phyloP scores from a whole-genome alignment of 2,113 vertebrate genomes.

The Elachura formosa region DNA sequence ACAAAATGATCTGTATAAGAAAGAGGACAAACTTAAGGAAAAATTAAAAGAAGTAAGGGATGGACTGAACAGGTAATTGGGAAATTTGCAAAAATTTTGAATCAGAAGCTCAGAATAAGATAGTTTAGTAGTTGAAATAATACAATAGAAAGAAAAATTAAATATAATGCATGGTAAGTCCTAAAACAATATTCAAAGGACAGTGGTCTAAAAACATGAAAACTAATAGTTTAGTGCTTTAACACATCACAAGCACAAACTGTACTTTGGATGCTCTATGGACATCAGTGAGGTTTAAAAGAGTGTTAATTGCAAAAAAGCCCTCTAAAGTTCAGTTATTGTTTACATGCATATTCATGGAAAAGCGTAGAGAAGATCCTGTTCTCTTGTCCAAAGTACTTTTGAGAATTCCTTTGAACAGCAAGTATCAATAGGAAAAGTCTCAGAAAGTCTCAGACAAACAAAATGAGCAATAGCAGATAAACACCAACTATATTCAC shows the following conservation, averaged over 20 bases:
- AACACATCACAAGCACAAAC: not conserved
- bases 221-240: not conserved
- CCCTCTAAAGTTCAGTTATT: not conserved
- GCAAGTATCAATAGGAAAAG: not conserved
- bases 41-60: not conserved
- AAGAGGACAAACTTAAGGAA: not conserved
- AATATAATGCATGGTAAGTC: not conserved
- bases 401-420: not conserved
- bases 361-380: not conserved
- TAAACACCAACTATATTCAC: not conserved
- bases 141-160: not conserved
- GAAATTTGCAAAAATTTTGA: not conserved
- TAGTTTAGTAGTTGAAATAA: not conserved
- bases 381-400: not conserved
- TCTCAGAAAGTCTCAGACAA: not conserved
- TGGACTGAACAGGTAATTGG: not conserved
- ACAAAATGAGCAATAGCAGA: not conserved
- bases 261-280: not conserved
- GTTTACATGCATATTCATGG: not conserved
- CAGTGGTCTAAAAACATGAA: not conserved
- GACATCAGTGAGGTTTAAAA: not conserved
- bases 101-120: not conserved
- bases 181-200: not conserved
- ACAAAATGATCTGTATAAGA: not conserved
- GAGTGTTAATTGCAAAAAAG: not conserved